Evolutionary conservation across 2,888 invertebrate species (phyloP).

Genomic region (Tyria jacobaeae): DNA sequence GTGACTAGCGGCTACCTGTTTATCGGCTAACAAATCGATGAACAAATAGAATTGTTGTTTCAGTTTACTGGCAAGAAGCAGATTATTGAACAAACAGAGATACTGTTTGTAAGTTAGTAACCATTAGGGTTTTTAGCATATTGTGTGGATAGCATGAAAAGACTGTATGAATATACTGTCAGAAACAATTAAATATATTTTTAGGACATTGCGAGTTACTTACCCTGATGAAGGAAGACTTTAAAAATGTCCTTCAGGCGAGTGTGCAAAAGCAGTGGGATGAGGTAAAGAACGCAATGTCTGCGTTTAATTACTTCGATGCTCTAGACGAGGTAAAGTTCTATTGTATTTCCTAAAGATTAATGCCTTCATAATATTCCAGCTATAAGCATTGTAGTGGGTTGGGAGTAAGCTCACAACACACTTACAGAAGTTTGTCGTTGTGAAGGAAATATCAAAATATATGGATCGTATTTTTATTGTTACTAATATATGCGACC

Average conservation of each 20-base stretch:
- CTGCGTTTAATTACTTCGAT: slow-evolving; percentile 88
- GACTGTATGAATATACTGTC: background rate
- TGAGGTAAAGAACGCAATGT: slow-evolving; percentile 86
- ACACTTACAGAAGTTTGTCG: no score
- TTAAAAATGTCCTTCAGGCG: slow-evolving; percentile 87
- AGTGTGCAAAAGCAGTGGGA: slow-evolving; percentile 88
- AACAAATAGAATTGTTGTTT: slow-evolving; percentile 1
- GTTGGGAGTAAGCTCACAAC: no score
- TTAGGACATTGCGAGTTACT: slow-evolving; percentile 88
- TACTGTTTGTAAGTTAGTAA: slow-evolving; percentile 35
- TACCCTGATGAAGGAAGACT: slow-evolving; percentile 87
- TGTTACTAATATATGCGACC: no score
- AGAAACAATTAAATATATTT: background rate
- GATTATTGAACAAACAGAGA: slow-evolving; percentile 53
- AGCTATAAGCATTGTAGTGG: no score
- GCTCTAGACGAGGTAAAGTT: slow-evolving; percentile 81
- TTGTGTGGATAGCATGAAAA: background rate
- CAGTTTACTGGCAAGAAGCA: background rate
- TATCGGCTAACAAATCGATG: background rate
- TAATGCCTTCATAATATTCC: no score
- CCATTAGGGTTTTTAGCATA: background rate
- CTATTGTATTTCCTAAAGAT: background rate
- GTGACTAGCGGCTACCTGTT: no score
- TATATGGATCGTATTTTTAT: no score
- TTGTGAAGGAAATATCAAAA: no score